A percentile compares a stretch with the other conserved stretches of the same genome.
Conservation (phyloP, 2,888 invertebrate genomes). For the Adela reaumurella region DNA sequence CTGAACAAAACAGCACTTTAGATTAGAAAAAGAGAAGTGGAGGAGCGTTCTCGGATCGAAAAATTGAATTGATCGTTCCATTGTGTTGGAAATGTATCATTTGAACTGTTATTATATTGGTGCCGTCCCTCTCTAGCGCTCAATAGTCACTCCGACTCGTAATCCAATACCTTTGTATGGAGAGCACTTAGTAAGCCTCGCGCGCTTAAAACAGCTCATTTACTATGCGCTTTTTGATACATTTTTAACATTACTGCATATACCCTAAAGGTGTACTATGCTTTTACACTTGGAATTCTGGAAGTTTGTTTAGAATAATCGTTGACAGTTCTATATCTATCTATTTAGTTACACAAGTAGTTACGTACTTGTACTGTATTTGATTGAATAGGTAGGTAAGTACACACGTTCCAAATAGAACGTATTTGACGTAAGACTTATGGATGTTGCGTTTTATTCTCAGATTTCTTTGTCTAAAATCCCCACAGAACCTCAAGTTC, state of each 20-base stretch:
- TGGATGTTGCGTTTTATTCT: no score
- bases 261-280: no score
- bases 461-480: no score
- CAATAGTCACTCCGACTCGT: slow-evolving; percentile 47
- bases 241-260: not conserved
- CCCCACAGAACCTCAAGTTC: no score
- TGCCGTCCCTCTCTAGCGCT: slow-evolving; percentile 35
- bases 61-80: slow-evolving; percentile 58
- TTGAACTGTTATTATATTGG: slow-evolving; percentile 55
- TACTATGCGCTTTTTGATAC: not conserved
- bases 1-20: slow-evolving; percentile 58
- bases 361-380: no score
- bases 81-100: slow-evolving; percentile 58
- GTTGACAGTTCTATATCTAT: no score
- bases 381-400: no score
- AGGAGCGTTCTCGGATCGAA: slow-evolving; percentile 55
- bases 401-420: no score
- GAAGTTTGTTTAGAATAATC: no score
- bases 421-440: no score
- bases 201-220: not conserved
- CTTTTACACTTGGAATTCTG: no score
- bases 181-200: slow-evolving; percentile 35
- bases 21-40: slow-evolving; percentile 43
- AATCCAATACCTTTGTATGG: slow-evolving; percentile 57
- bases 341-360: no score